phyloP scores from a whole-genome alignment of 2,113 vertebrate species.

The Apeltes quadracus region DNA sequence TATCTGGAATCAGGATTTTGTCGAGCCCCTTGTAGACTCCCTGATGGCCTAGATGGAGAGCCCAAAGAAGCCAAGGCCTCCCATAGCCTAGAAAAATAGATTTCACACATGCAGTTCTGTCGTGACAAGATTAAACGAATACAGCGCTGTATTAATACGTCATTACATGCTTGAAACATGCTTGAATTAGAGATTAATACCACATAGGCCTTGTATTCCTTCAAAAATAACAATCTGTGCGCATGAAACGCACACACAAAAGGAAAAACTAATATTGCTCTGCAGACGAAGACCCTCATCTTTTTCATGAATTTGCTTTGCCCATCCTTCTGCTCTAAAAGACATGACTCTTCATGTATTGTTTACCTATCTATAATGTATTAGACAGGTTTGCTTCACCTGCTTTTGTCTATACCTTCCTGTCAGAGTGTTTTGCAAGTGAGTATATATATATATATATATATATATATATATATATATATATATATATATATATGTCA shows the following conservation, averaged over 20 bases:
- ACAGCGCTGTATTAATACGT: background rate
- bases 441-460: too few species aligned
- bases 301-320: background rate
- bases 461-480: too few species aligned
- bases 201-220: background rate
- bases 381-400: constrained; percentile 19
- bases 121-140: constrained; percentile 23
- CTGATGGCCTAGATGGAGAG: constrained; percentile 61
- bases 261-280: background rate
- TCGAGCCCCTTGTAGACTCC: constrained; percentile 60
- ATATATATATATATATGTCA: too few species aligned
- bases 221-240: too few species aligned
- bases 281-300: background rate
- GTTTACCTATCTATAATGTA: too few species aligned
- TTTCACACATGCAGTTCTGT: constrained; percentile 31
- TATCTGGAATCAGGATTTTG: constrained; percentile 63
- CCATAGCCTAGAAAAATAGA: constrained; percentile 62
- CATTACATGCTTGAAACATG: background rate
- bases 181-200: background rate
- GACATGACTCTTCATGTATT: background rate
- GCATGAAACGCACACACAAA: too few species aligned
- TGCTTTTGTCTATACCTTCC: background rate
- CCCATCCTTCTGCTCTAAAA: background rate
- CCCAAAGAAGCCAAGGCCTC: constrained; percentile 54
- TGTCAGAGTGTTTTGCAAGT: too few species aligned